Conservation (phyloP, 2,797 vertebrate genomes). For the Betta splendens region DNA sequence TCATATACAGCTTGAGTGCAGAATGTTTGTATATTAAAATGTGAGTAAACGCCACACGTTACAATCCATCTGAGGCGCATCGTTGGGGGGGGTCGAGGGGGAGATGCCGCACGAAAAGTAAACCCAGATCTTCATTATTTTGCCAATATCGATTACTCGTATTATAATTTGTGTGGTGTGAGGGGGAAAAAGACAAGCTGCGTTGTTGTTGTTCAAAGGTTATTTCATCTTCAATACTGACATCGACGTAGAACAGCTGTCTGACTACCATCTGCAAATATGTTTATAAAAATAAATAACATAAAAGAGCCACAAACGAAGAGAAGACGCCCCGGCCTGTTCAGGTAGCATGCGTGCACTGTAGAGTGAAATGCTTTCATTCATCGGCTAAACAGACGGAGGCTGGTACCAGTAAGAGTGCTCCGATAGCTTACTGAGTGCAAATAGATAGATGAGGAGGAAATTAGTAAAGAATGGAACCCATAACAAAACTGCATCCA, state of each 20-base stretch:
- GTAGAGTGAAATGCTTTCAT: constrained; percentile 81
- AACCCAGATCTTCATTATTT: constrained; percentile 57
- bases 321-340: constrained; percentile 79
- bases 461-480: constrained; percentile 65
- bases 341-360: constrained; percentile 90
- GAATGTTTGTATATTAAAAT: constrained; percentile 54
- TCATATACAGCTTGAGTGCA: constrained; percentile 75
- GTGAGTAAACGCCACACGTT: constrained; percentile 65
- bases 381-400: constrained; percentile 85
- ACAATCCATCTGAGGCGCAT: constrained; percentile 58
- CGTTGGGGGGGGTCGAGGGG: too few species aligned
- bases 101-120: constrained; percentile 65
- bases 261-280: constrained; percentile 79
- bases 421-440: constrained; percentile 82
- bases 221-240: constrained; percentile 60
- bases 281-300: constrained; percentile 91
- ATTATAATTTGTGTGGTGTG: constrained; percentile 34
- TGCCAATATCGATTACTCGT: constrained; percentile 44
- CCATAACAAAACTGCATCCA: constrained; percentile 80
- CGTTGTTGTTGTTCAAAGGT: constrained; percentile 54
- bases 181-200: constrained; percentile 35
- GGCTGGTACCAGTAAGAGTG: constrained; percentile 84
- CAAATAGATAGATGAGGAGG: constrained; percentile 80
- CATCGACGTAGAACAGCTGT: constrained; percentile 67
- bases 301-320: constrained; percentile 78